Percentiles rank a stretch among this genome's conserved stretches.
Conservation (phyloP, 2,113 vertebrate species). For the Condylura cristata region DNA sequence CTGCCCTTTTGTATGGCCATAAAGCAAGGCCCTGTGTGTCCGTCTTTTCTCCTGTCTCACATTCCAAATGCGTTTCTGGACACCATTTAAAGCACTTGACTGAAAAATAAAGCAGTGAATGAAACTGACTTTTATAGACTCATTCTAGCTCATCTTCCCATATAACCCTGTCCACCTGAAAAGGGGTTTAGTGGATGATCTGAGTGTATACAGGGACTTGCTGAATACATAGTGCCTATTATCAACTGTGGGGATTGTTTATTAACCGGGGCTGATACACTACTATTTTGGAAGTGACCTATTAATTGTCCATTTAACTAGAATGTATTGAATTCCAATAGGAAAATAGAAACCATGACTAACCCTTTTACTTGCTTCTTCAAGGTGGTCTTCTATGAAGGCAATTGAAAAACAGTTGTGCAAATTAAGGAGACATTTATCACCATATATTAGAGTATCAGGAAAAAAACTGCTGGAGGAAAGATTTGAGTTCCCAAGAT, state of each 20-base stretch:
- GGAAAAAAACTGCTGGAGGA: slow-evolving; percentile 56
- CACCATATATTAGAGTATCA: slow-evolving; percentile 82
- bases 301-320: slow-evolving; percentile 98
- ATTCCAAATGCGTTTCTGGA: slow-evolving; percentile 91
- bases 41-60: slow-evolving; percentile 94
- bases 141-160: slow-evolving; percentile 98
- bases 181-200: slow-evolving; percentile 93
- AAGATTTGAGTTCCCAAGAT: slow-evolving; percentile 48
- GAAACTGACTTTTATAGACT: slow-evolving; percentile 99
- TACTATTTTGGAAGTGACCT: slow-evolving; percentile 93
- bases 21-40: slow-evolving; percentile 88
- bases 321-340: slow-evolving; percentile 92
- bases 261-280: slow-evolving; percentile 88
- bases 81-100: slow-evolving; percentile 91
- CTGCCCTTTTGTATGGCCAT: slow-evolving; percentile 89
- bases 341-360: slow-evolving; percentile 94
- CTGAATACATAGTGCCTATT: slow-evolving; percentile 88
- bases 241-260: slow-evolving; percentile 88
- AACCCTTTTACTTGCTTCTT: slow-evolving; percentile 94
- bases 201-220: slow-evolving; percentile 89
- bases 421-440: slow-evolving; percentile 94
- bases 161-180: slow-evolving; percentile 94
- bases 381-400: slow-evolving; percentile 89
- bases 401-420: slow-evolving; percentile 89
- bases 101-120: slow-evolving; percentile 97